A percentile compares a stretch with the other conserved stretches of the same genome.
Evolutionary conservation across 2,888 invertebrate species (phyloP).

Genomic region (Rhabditophanes sp.): DNA sequence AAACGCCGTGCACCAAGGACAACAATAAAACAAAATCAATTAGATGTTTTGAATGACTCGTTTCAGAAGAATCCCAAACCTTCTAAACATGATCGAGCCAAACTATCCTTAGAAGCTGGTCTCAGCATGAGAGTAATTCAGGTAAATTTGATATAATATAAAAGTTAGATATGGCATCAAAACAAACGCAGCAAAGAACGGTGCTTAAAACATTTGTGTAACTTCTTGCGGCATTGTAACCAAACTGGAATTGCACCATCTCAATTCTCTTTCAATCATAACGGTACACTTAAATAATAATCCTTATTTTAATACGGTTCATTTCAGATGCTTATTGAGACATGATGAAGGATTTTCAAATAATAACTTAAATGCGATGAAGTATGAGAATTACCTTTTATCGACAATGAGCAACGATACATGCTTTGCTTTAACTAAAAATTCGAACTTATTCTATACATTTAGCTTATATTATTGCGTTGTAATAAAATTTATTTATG

Average conservation of each 20-base stretch:
- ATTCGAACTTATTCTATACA: too few species aligned
- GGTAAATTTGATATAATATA: conserved; percentile 17
- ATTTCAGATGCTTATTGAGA: too few species aligned
- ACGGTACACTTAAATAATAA: too few species aligned
- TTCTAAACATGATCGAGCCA: conserved; percentile 43
- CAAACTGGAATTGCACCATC: conserved; percentile 21
- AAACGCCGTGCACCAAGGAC: conserved; percentile 42
- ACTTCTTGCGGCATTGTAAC: conserved; percentile 42
- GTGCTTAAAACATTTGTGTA: conserved; percentile 83
- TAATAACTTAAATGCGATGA: too few species aligned
- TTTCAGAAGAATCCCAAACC: conserved; percentile 43
- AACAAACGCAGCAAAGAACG: conserved; percentile 91
- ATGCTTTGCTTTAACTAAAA: too few species aligned
- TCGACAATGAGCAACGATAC: too few species aligned
- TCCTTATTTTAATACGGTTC: too few species aligned
- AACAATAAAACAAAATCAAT: conserved; percentile 42
- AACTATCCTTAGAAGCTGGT: conserved; percentile 42
- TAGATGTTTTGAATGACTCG: conserved; percentile 42
- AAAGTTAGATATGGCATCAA: conserved; percentile 99
- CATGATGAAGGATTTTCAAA: too few species aligned
- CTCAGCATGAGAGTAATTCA: conserved; percentile 44
- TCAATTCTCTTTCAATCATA: conserved; percentile 7
- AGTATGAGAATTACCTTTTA: too few species aligned
- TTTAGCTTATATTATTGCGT: too few species aligned
- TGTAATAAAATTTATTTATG: too few species aligned